Evolutionary conservation across 2,113 vertebrate species (phyloP), one percentile per base, ranked within the genome.

Genomic region (Pavo muticus): DNA sequence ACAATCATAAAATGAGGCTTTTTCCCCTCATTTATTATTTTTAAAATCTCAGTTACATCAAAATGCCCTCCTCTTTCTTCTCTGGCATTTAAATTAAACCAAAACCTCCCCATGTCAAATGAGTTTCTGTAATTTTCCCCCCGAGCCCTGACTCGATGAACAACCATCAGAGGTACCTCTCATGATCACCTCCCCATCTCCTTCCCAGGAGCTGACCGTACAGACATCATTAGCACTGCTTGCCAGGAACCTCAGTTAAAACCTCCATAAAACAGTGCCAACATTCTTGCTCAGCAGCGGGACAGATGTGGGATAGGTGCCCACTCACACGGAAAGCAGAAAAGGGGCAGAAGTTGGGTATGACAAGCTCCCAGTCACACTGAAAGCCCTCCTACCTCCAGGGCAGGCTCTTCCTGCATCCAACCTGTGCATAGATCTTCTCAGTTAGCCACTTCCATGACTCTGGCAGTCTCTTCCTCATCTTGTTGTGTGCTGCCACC

Each of bases 401-500:
- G 56, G 32, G 19, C 11, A 59, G 56, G 32, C 32, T 20, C 56
- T 59, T 32, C 10, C 30, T 57, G 56, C 56, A 57, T 57, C 56
- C 6, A 10, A 32, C 56, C 56, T 57, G 17, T 32, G 30, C 19
- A 20, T 21, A 15, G 56, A n/a, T n/a, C 32, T 59, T 20, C 32
- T 27, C 32, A n/a, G 32, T 50, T 42, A 87, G 45, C 50, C 30
- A 27, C 32, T 27, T 59, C 30, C 56, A 59, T 59, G 54, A 18
- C 39, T 27, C 42, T 37, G 77, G 32, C 12, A 72, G 39, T 30
- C 8, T 21, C 59, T 39, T 27, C 30, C 18, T 30, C 39, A 30
- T 32, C 39, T 30, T n/a, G 35, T 32, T 87, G 39, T 6, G 13
- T 0, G 0, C 10, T 54, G 39, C 27, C 30, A 25, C 2, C 0